A percentile compares a stretch with the other conserved stretches of the same genome.
Evolutionary conservation across 2,888 invertebrate species (phyloP).

Genomic region (Sicus ferrugineus): DNA sequence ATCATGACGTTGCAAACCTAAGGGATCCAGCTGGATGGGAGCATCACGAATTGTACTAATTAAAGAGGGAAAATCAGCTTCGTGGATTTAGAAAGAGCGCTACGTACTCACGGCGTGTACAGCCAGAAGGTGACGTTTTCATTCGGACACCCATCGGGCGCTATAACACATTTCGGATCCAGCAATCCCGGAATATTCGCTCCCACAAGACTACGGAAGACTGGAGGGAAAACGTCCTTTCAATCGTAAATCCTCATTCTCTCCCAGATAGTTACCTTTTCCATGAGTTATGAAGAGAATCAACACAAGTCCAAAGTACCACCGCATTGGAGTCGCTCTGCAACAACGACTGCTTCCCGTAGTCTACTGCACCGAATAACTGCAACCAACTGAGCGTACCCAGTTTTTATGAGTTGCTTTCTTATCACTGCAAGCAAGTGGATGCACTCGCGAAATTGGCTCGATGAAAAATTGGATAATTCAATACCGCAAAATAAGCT

Average conservation of each 20-base stretch:
- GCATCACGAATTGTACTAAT: conserved; percentile 54
- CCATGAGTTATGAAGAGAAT: conserved; percentile 27
- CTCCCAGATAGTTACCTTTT: conserved; percentile 27
- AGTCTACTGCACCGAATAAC: neutral
- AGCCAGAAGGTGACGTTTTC: conserved; percentile 71
- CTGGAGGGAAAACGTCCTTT: too few species aligned
- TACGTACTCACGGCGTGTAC: conserved; percentile 67
- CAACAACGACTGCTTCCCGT: neutral
- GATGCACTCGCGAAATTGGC: too few species aligned
- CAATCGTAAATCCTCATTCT: too few species aligned
- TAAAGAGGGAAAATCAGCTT: neutral
- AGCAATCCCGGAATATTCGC: conserved; percentile 48
- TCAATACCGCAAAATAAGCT: too few species aligned
- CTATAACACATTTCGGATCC: conserved; percentile 49
- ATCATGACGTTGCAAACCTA: conserved; percentile 48
- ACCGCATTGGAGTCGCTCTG: neutral
- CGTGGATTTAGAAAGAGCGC: neutral
- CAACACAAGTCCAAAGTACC: conserved; percentile 19
- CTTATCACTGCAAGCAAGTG: neutral
- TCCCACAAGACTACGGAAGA: neutral
- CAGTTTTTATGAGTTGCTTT: neutral
- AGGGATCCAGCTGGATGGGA: conserved; percentile 65
- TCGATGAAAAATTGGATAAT: neutral
- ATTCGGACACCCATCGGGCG: conserved; percentile 66
- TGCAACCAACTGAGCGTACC: neutral